Evolutionary conservation across 1,140 invertebrate genomes (phyloP), one percentile per base, ranked within the genome.

Genomic region (Drosophila mayri): DNA sequence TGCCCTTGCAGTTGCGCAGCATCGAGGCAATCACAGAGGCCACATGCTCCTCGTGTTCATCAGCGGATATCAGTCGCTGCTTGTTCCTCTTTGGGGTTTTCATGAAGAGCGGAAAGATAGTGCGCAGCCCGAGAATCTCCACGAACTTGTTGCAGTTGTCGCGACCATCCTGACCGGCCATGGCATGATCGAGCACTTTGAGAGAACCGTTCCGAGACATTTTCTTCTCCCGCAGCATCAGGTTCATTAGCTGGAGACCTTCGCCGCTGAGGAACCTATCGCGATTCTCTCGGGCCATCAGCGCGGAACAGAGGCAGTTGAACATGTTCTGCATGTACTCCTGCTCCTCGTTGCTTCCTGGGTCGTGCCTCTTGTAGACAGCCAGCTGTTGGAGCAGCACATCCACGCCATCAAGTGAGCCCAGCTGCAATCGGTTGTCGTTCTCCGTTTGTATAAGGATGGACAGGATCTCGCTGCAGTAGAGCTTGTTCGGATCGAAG

Each of bases 291-390:
- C 96, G 94, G 60, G 96, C 95, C 95, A 99, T 97, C 50, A 99
- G 94, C 68, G 97, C 96, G 12, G 98, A 99, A 93, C 99, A 99
- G 16, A 99, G 94, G 76, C 96, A 96, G 92, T 99, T 97, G 91
- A 99, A 99, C 47, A 99, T 93, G 94, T 99, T 99, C 93, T 99
- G 99, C 98, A 99, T 99, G 90, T 98, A 97, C 93, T 99, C 99
- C 86, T 97, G 95, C 93, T 99, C 99, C 93, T 99, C 98, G 11
- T 95, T 95, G 60, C 95, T 96, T 50, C 93, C 94, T 1, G 99
- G 99, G 94, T 99, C 98, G 91, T 99, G 97, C 49, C 97, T 94
- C 93, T 99, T 99, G 93, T 99, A 99, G 81, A 98, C 96, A 80
- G 98, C 98, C 43, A 99, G 93, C 92, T 99, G 98, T 93, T 99